Conservation (phyloP, 2,888 invertebrate genomes). For the Tipula lateralis region DNA sequence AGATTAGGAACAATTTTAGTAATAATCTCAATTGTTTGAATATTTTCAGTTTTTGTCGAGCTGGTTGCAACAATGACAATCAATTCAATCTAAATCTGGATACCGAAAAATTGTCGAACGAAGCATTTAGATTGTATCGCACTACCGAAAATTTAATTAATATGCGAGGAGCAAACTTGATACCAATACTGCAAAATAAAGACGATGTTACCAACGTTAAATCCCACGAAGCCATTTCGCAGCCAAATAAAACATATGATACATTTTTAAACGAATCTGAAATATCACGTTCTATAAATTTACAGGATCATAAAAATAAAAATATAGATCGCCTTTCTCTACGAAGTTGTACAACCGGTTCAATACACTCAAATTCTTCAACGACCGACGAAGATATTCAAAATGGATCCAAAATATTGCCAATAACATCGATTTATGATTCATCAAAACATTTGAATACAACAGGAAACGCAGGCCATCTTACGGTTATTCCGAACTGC, state of each 20-base stretch:
- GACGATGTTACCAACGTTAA: background rate
- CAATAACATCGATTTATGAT: background rate
- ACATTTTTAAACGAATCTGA: background rate
- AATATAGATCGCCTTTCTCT: constrained; percentile 41
- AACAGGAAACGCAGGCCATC: background rate
- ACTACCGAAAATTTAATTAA: constrained; percentile 61
- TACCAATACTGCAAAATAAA: constrained; percentile 38
- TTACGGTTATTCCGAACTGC: background rate
- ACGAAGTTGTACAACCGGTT: constrained; percentile 48
- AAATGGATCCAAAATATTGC: background rate
- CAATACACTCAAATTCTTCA: constrained; percentile 46
- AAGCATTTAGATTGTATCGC: constrained; percentile 60
- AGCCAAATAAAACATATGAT: background rate
- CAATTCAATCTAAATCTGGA: constrained; percentile 50
- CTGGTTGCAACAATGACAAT: background rate
- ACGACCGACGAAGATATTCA: constrained; percentile 43
- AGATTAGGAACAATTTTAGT: no score
- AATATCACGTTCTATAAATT: background rate
- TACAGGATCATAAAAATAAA: background rate
- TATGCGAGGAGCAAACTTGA: constrained; percentile 59
- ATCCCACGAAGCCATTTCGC: background rate
- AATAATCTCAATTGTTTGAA: no score
- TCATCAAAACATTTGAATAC: background rate
- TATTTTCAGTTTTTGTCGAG: background rate
- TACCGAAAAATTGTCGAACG: constrained; percentile 61